A percentile compares a stretch with the other conserved stretches of the same genome.
Evolutionary conservation across 2,888 invertebrate species (phyloP).

Genomic region (Pilophorus perplexus): DNA sequence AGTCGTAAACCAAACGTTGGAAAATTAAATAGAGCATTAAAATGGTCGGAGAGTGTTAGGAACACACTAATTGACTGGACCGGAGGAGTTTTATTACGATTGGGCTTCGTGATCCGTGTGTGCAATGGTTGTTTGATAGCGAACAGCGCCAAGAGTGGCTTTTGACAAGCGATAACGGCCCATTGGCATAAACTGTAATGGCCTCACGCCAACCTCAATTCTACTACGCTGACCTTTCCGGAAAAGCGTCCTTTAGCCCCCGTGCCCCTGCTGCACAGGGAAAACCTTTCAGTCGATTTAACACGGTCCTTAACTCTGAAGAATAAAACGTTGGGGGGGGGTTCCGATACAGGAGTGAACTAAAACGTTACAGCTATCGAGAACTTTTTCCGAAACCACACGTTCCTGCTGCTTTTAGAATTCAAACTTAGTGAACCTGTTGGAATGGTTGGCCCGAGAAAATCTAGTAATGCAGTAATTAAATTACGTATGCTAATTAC

Average conservation of each 20-base stretch:
- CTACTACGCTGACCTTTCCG: constrained; percentile 12
- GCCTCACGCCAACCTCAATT: constrained; percentile 32
- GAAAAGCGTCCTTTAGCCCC: background rate
- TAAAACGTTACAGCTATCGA: too few relatives aligned
- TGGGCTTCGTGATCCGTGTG: constrained; percentile 32
- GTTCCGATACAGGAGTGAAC: too few relatives aligned
- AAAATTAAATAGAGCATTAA: constrained; percentile 14
- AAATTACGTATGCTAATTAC: too few relatives aligned
- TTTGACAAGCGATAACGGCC: constrained; percentile 41
- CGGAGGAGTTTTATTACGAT: constrained; percentile 27
- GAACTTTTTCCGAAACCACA: too few relatives aligned
- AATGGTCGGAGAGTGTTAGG: constrained; percentile 23
- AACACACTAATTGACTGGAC: constrained; percentile 24
- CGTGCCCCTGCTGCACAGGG: background rate
- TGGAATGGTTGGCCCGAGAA: too few relatives aligned
- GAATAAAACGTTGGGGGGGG: too few relatives aligned
- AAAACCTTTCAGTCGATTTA: constrained; percentile 9
- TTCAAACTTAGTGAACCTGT: too few relatives aligned
- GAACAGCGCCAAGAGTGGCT: constrained; percentile 1
- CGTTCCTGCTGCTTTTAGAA: too few relatives aligned
- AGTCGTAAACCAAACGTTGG: constrained; percentile 13
- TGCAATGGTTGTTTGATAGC: constrained; percentile 34
- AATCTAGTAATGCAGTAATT: too few relatives aligned
- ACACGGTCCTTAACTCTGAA: background rate
- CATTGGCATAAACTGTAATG: constrained; percentile 38